Conservation (phyloP, 2,113 vertebrate genomes). For the Erythrocercus mccallii region DNA sequence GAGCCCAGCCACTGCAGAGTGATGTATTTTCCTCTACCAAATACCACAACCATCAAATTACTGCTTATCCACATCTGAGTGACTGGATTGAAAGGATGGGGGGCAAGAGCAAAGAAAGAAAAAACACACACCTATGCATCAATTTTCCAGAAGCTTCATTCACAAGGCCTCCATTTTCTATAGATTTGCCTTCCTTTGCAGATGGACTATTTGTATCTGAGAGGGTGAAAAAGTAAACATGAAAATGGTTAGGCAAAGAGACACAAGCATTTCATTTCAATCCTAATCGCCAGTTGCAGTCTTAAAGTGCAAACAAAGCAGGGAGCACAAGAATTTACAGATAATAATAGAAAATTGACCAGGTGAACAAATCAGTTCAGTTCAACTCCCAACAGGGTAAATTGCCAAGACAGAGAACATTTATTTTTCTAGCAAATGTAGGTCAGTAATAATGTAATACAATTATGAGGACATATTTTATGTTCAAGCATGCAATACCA, state of each 20-base stretch:
- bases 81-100: too few species aligned
- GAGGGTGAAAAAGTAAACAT: background rate
- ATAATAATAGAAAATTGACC: background rate
- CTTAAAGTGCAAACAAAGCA: background rate
- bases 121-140: conserved; percentile 62
- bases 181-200: conserved; percentile 66
- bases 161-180: conserved; percentile 79
- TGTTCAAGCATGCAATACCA: background rate
- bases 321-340: background rate
- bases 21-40: background rate
- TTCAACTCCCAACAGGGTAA: background rate
- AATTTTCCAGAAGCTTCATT: conserved; percentile 30
- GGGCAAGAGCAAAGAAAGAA: background rate
- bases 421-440: background rate
- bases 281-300: background rate
- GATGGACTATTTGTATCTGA: conserved; percentile 46
- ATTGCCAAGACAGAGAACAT: background rate
- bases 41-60: background rate
- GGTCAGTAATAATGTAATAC: background rate
- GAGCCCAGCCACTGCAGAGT: background rate
- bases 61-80: background rate
- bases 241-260: background rate
- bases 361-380: background rate
- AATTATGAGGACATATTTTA: background rate
- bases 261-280: background rate